phyloP scores from a whole-genome alignment of 1,140 invertebrate species.

The Drosophila pachea region DNA sequence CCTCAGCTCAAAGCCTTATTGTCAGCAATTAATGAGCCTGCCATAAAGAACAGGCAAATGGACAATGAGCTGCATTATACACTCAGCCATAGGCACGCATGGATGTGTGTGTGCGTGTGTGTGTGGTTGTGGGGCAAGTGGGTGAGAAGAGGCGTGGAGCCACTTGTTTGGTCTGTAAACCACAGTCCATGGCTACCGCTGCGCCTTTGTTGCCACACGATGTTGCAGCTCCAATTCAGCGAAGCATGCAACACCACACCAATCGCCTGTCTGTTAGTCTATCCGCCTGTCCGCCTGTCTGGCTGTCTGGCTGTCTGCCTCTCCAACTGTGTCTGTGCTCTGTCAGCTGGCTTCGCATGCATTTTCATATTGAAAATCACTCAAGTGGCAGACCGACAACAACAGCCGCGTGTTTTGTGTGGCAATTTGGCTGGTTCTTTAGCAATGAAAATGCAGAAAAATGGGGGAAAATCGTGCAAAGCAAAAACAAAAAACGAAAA shows the following conservation, averaged over 20 bases:
- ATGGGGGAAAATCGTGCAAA: not conserved
- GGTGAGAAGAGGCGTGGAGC: too few relatives aligned
- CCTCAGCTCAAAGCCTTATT: conserved; percentile 14
- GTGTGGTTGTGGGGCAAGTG: conserved; percentile 27
- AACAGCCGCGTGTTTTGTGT: conserved; percentile 53
- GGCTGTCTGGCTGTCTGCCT: too few relatives aligned
- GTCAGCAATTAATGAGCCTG: conserved; percentile 33
- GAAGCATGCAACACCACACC: conserved; percentile 58
- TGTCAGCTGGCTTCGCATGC: conserved; percentile 50
- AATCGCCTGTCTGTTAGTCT: conserved; percentile 11
- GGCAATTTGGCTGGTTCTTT: conserved; percentile 64
- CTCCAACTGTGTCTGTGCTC: conserved; percentile 34
- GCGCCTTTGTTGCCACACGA: conserved; percentile 56
- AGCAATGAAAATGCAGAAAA: conserved; percentile 33
- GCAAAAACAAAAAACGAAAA: not conserved
- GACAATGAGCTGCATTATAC: conserved; percentile 18
- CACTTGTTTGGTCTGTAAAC: conserved; percentile 61
- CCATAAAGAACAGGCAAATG: conserved; percentile 17
- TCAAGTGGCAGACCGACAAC: conserved; percentile 70
- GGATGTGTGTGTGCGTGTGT: conserved; percentile 19
- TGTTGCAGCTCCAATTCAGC: conserved; percentile 59
- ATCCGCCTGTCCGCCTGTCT: too few relatives aligned
- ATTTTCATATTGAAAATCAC: conserved; percentile 76
- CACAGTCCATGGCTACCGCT: conserved; percentile 52
- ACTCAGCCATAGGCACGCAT: not conserved